phyloP scores from a whole-genome alignment of 64 coral and sea anemone species.

The Porites australiensis region DNA sequence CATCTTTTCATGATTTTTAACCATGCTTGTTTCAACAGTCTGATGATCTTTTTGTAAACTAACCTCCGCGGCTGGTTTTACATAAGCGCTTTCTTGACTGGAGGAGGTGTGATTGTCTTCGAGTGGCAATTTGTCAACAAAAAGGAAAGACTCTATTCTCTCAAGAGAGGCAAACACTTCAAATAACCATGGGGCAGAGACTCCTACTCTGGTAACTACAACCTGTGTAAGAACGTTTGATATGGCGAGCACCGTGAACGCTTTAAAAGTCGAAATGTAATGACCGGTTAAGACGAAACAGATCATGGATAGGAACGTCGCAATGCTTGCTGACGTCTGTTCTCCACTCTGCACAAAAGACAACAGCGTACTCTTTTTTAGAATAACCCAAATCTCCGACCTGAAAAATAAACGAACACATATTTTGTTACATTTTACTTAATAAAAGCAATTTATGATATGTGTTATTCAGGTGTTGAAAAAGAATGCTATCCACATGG shows the following conservation, averaged over 20 bases:
- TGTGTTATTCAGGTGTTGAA: no score
- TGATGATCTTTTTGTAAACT: no score
- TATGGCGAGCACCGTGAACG: slow-evolving; percentile 21
- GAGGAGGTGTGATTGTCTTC: not conserved
- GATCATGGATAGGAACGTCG: not conserved
- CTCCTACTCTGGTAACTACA: not conserved
- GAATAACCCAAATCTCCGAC: no score
- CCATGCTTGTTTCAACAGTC: no score
- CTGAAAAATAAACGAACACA: no score
- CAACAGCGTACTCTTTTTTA: slow-evolving; percentile 27
- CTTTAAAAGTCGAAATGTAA: not conserved
- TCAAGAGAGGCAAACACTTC: not conserved
- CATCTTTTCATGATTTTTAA: no score
- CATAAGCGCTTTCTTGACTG: no score
- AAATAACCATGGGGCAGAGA: not conserved
- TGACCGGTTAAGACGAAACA: slow-evolving; percentile 2
- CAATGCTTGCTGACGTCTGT: not conserved
- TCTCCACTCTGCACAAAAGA: not conserved
- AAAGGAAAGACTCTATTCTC: no score
- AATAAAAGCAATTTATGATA: no score
- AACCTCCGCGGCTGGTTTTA: no score
- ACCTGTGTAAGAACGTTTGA: not conserved
- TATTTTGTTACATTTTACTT: no score
- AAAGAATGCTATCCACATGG: no score
- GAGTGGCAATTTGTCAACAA: not conserved